A percentile compares a stretch with the other conserved stretches of the same genome.
phyloP scores from a whole-genome alignment of 2,888 invertebrate species.

The Penaeus monodon region DNA sequence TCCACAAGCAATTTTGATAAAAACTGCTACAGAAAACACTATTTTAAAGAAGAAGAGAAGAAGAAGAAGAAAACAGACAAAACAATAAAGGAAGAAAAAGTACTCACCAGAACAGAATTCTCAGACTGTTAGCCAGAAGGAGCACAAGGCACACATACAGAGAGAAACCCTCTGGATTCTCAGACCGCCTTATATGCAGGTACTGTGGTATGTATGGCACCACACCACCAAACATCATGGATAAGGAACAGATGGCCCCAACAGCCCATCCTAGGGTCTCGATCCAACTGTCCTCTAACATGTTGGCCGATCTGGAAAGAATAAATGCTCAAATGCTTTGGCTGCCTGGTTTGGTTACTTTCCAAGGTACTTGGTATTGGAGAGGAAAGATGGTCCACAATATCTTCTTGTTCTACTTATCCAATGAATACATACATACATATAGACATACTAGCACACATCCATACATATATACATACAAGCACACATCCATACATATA shows the following conservation, averaged over 20 bases:
- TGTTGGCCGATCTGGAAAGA: slow-evolving; percentile 30
- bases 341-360: not conserved
- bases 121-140: slow-evolving; percentile 93
- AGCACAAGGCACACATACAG: slow-evolving; percentile 95
- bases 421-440: not conserved
- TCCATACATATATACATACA: not conserved
- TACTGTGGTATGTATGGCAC: slow-evolving; percentile 97
- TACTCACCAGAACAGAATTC: slow-evolving; percentile 97
- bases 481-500: not conserved
- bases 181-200: slow-evolving; percentile 86
- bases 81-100: not conserved
- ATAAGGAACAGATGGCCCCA: slow-evolving; percentile 68
- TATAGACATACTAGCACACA: not conserved
- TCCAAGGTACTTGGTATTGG: not conserved
- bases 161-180: slow-evolving; percentile 87
- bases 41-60: too few relatives aligned
- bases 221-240: slow-evolving; percentile 95
- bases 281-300: slow-evolving; percentile 46
- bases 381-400: too few relatives aligned
- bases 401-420: not conserved
- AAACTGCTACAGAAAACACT: too few relatives aligned
- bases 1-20: too few relatives aligned
- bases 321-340: not conserved
- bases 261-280: slow-evolving; percentile 40
- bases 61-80: too few relatives aligned